phyloP scores from a whole-genome alignment of 92 coral and sea anemone species.

The Phenganax subtilis region DNA sequence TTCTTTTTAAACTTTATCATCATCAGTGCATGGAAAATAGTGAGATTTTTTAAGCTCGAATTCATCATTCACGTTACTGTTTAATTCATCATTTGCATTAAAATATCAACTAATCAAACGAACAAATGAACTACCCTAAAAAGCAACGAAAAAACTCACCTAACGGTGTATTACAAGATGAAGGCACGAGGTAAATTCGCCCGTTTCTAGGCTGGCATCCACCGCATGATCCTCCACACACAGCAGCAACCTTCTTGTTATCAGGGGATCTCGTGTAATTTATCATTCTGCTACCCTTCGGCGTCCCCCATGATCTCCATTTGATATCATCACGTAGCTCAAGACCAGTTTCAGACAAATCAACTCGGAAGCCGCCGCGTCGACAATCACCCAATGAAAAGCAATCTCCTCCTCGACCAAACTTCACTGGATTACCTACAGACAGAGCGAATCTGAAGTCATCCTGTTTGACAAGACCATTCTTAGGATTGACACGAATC shows the following conservation, averaged over 20 bases:
- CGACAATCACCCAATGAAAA: slow-evolving; percentile 84
- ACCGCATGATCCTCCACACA: slow-evolving; percentile 98
- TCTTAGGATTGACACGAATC: slow-evolving; percentile 72
- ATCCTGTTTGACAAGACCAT: slow-evolving; percentile 72
- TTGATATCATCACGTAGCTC: slow-evolving; percentile 73
- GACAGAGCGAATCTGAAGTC: slow-evolving; percentile 80
- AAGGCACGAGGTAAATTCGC: slow-evolving; percentile 67
- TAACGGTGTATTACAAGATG: slow-evolving; percentile 50
- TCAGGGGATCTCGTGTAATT: slow-evolving; percentile 77
- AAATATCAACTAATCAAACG: too few species aligned
- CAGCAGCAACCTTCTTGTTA: slow-evolving; percentile 66
- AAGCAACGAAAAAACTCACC: slow-evolving; percentile 45
- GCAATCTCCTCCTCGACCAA: slow-evolving; percentile 98
- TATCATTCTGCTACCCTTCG: slow-evolving; percentile 66
- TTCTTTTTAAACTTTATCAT: not conserved
- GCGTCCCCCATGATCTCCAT: slow-evolving; percentile 97
- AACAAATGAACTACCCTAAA: not conserved
- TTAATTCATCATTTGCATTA: too few species aligned
- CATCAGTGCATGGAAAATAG: too few species aligned
- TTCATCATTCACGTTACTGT: too few species aligned
- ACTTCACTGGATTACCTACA: slow-evolving; percentile 85
- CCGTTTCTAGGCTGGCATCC: slow-evolving; percentile 83
- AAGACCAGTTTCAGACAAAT: slow-evolving; percentile 83
- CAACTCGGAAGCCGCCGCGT: slow-evolving; percentile 83
- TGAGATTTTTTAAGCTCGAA: too few species aligned